A percentile compares a stretch with the other conserved stretches of the same genome.
phyloP scores from a whole-genome alignment of 1,140 invertebrate species.

The Melitaea cinxia region DNA sequence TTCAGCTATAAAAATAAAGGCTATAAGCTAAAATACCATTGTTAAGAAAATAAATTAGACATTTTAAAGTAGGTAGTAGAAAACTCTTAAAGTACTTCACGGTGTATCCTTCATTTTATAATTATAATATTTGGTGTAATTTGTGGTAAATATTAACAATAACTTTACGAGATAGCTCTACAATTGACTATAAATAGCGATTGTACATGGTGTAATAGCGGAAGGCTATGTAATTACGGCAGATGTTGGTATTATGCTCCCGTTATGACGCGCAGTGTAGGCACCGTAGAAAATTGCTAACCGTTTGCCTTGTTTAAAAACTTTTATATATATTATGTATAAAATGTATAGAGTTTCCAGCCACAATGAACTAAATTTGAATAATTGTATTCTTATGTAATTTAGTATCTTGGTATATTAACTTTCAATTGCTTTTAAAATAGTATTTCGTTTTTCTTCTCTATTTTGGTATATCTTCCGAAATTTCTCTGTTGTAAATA shows the following conservation, averaged over 20 bases:
- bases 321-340: not conserved
- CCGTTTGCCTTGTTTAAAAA: not conserved
- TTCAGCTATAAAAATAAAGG: too few relatives aligned
- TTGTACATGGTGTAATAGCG: conserved; percentile 1
- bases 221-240: conserved; percentile 5
- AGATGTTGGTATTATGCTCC: not conserved
- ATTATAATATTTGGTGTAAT: not conserved
- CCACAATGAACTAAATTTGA: not conserved
- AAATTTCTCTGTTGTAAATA: too few relatives aligned
- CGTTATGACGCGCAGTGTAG: not conserved
- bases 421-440: too few relatives aligned
- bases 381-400: not conserved
- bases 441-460: too few relatives aligned
- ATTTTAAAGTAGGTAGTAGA: too few relatives aligned
- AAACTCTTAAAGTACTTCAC: not conserved
- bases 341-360: not conserved
- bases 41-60: too few relatives aligned
- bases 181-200: not conserved
- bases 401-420: too few relatives aligned
- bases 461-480: too few relatives aligned
- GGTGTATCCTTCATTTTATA: not conserved
- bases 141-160: not conserved
- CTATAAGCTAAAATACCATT: too few relatives aligned
- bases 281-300: not conserved
- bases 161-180: not conserved